Conservation (phyloP, 2,113 vertebrate species). For the Pleuronectes platessa region DNA sequence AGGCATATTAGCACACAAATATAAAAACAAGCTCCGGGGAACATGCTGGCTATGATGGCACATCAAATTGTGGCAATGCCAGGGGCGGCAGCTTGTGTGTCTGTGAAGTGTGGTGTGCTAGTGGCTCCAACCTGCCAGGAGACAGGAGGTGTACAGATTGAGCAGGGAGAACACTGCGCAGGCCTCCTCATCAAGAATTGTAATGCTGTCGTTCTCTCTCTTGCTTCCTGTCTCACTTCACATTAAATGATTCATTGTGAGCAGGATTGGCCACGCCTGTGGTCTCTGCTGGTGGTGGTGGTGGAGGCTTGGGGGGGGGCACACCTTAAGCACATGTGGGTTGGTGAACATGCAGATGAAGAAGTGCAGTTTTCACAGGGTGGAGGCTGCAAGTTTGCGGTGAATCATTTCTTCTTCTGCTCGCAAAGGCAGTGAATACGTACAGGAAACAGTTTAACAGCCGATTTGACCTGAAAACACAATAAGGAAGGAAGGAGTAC, state of each 20-base stretch:
- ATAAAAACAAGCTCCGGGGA: constrained; percentile 43
- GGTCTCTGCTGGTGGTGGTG: constrained; percentile 53
- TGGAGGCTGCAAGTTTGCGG: not conserved
- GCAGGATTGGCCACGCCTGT: constrained; percentile 58
- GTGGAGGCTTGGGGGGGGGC: constrained; percentile 6
- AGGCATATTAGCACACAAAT: constrained; percentile 41
- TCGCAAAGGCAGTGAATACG: not conserved
- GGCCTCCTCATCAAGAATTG: constrained; percentile 64
- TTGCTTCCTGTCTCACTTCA: constrained; percentile 67
- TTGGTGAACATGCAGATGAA: constrained; percentile 14
- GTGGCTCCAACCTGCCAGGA: constrained; percentile 69
- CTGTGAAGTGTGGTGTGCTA: constrained; percentile 49
- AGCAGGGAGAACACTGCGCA: constrained; percentile 61
- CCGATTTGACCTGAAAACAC: constrained; percentile 29
- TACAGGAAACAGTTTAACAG: constrained; percentile 35
- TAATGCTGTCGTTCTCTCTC: constrained; percentile 59
- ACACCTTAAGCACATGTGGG: constrained; percentile 5
- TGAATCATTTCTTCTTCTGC: constrained; percentile 22
- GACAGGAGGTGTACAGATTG: constrained; percentile 72
- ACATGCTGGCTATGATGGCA: constrained; percentile 61
- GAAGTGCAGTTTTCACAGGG: constrained; percentile 3
- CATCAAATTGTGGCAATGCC: constrained; percentile 52
- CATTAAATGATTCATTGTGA: constrained; percentile 41
- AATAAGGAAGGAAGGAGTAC: constrained; percentile 64
- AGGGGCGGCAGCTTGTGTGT: constrained; percentile 72